Evolutionary conservation across 2,888 invertebrate genomes (phyloP).

Genomic region (Thereva nobilitata): DNA sequence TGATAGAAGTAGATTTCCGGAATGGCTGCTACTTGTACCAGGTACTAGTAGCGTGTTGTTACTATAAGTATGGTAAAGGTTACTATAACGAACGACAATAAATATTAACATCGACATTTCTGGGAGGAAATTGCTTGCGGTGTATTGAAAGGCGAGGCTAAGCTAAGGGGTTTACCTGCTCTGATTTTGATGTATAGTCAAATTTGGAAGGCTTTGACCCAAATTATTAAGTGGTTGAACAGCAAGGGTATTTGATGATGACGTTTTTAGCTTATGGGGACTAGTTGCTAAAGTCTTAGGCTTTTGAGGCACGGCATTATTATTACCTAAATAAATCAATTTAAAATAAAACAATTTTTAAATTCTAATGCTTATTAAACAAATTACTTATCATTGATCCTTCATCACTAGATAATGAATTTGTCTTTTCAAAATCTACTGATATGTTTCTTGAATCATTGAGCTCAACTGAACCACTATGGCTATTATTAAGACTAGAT

Average conservation of each 20-base stretch:
- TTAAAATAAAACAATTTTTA: not conserved
- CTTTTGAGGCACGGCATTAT: conserved; percentile 45
- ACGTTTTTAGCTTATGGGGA: conserved; percentile 53
- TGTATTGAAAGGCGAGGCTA: not conserved
- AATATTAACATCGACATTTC: conserved; percentile 44
- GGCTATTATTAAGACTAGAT: conserved; percentile 74
- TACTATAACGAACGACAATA: conserved; percentile 48
- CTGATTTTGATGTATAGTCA: conserved; percentile 59
- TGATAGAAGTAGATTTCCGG: conserved; percentile 59
- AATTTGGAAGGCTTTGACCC: conserved; percentile 81
- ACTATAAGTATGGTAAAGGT: conserved; percentile 58
- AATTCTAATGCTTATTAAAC: too few species aligned
- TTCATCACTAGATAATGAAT: conserved; percentile 69
- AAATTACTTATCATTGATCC: conserved; percentile 48
- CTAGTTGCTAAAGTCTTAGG: conserved; percentile 53
- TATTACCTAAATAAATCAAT: conserved; percentile 39
- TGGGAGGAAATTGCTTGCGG: conserved; percentile 12
- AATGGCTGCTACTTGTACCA: conserved; percentile 57
- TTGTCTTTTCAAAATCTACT: conserved; percentile 67
- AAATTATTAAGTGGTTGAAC: conserved; percentile 72
- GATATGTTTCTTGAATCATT: conserved; percentile 67
- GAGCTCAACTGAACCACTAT: conserved; percentile 72
- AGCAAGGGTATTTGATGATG: conserved; percentile 72
- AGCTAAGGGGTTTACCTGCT: conserved; percentile 49
- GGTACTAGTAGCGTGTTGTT: conserved; percentile 64